Percentiles rank a stretch among this genome's conserved stretches.
Conservation (phyloP, 2,797 vertebrate species). For the Parauchenoglanis punctatus region DNA sequence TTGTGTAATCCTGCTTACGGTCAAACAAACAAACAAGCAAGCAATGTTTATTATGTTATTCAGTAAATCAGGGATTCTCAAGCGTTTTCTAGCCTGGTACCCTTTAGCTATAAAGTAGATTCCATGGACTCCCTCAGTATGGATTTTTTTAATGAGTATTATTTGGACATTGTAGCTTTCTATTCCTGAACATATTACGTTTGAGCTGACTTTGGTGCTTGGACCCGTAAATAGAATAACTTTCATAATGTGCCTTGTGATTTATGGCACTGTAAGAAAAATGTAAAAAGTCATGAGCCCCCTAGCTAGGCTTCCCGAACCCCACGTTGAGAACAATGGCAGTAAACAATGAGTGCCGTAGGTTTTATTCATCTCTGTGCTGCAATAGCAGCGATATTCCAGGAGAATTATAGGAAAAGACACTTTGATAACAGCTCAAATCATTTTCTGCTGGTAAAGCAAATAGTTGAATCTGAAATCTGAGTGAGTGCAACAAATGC, state of each 20-base stretch:
- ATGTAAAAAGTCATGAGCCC: not conserved
- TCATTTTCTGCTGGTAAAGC: slow-evolving; percentile 2
- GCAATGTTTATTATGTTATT: no score
- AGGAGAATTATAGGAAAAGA: not conserved
- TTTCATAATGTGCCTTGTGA: not conserved
- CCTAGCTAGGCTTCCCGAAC: not conserved
- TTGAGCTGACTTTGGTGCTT: not conserved
- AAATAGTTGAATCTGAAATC: not conserved
- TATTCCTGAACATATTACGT: not conserved
- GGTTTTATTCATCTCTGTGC: not conserved
- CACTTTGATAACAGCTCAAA: not conserved
- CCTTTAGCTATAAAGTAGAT: not conserved
- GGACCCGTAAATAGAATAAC: not conserved
- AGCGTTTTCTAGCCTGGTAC: not conserved
- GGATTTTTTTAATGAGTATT: not conserved
- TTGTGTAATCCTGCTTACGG: no score
- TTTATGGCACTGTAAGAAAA: not conserved
- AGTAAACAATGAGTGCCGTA: not conserved
- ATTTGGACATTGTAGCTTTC: not conserved
- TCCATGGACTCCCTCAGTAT: not conserved
- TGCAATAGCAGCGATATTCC: not conserved
- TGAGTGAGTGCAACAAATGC: not conserved
- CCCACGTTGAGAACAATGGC: not conserved
- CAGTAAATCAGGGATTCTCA: not conserved
- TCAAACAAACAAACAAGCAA: no score